Evolutionary conservation across 1,140 invertebrate species (phyloP), one percentile per base, ranked within the genome.

Genomic region (Cyclina sinensis): DNA sequence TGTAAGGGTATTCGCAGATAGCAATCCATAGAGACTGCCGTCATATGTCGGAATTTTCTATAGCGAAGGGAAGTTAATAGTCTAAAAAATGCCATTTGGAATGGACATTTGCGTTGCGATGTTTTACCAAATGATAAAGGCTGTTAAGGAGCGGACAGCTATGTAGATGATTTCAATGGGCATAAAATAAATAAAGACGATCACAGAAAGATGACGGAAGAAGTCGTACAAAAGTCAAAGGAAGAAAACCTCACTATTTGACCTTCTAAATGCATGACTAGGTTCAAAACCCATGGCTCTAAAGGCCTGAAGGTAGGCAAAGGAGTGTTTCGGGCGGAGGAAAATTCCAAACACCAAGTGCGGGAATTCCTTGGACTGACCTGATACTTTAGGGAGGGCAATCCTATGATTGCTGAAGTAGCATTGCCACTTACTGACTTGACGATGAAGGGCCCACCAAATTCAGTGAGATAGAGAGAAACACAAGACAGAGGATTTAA

Each of bases 71-170:
- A 12, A 39, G 65, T 2, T 91, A 76, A 39, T 32, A 91, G 46
- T 93, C 51, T n/a, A 27, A 5, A 32, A 32, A 0, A 90, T 92
- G 89, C 92, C 92, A 27, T 93, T 92, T 88, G 92, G 92, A 16
- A 14, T 93, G 30, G 87, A 90, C 3, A 89, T 83, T 37, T 76
- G 87, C 9, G 54, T 51, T 24, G 90, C 89, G 12, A 68, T 78
- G 16, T 90, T 91, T 43, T 62, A 12, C 21, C n/a, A 88, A 16
- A 46, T 91, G 27, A 90, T 92, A 51, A 85, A 16, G 87, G 74
- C 16, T 30, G 30, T 9, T 16, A 70, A 1, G 51, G 51, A 32
- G 76, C 89, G 1, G 88, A 89, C 0, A 93, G 73, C 73, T 91
- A 88, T 57, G 84, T 93, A 21, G 92, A 93, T 46, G 92, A 93